phyloP scores from a whole-genome alignment of 2,888 invertebrate species.

The Zaprionus obscuricornis region DNA sequence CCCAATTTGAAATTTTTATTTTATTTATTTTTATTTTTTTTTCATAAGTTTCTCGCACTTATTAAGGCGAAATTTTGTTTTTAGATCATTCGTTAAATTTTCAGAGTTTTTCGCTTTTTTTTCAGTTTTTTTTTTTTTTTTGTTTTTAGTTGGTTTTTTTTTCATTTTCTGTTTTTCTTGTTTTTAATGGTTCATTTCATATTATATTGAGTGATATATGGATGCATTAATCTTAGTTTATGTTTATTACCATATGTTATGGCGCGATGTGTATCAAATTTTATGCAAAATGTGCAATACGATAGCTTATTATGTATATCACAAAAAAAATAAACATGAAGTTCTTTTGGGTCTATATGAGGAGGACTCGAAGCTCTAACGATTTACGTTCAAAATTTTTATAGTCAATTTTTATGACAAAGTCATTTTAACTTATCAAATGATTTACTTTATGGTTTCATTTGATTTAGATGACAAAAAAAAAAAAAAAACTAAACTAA shows the following conservation, averaged over 20 bases:
- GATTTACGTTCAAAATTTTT: constrained; percentile 34
- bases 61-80: constrained; percentile 56
- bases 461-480: constrained; percentile 4
- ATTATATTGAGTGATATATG: constrained; percentile 74
- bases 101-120: constrained; percentile 13
- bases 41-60: constrained; percentile 51
- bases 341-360: background rate
- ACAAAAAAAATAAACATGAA: constrained; percentile 6
- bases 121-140: too few relatives aligned
- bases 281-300: constrained; percentile 56
- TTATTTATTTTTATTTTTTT: constrained; percentile 4
- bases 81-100: constrained; percentile 26
- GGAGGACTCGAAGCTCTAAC: background rate
- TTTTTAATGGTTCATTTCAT: constrained; percentile 51
- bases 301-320: constrained; percentile 39
- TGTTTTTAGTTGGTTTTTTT: too few relatives aligned
- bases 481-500: too few relatives aligned
- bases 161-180: background rate
- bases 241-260: constrained; percentile 57
- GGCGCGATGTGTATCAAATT: constrained; percentile 45
- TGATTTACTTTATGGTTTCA: constrained; percentile 1
- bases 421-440: constrained; percentile 11
- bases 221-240: constrained; percentile 76
- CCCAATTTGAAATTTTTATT: constrained; percentile 61
- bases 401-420: background rate